Conservation (phyloP, 2,888 invertebrate species). For the Spatulosminthurus flaviceps region DNA sequence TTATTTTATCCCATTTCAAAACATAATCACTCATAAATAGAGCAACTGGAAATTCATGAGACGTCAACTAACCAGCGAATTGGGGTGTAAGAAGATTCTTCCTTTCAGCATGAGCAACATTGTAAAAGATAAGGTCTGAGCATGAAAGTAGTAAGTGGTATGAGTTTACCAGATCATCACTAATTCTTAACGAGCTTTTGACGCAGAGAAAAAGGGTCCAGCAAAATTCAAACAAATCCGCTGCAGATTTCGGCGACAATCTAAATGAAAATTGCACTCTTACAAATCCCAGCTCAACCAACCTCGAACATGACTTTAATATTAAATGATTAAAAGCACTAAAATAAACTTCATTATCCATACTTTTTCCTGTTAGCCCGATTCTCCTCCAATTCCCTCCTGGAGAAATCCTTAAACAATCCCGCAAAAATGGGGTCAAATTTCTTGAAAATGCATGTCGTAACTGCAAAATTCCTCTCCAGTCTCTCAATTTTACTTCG, state of each 20-base stretch:
- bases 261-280: slow-evolving; percentile 67
- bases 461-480: slow-evolving; percentile 91
- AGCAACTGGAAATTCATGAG: no score
- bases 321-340: no score
- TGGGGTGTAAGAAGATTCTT: slow-evolving; percentile 85
- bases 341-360: slow-evolving; percentile 6
- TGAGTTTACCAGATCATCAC: slow-evolving; percentile 92
- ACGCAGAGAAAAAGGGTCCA: slow-evolving; percentile 94
- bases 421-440: slow-evolving; percentile 87
- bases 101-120: slow-evolving; percentile 81
- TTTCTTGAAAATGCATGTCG: slow-evolving; percentile 91
- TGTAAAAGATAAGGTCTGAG: slow-evolving; percentile 88
- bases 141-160: slow-evolving; percentile 91
- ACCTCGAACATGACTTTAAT: no score
- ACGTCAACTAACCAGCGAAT: slow-evolving; percentile 74
- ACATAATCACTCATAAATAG: no score
- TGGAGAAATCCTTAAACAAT: slow-evolving; percentile 77
- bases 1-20: no score
- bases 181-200: slow-evolving; percentile 84
- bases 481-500: slow-evolving; percentile 82
- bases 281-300: background rate
- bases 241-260: slow-evolving; percentile 79
- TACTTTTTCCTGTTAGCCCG: slow-evolving; percentile 62
- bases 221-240: slow-evolving; percentile 88
- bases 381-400: slow-evolving; percentile 60